Evolutionary conservation across 1,140 invertebrate species (phyloP).

Genomic region (Drosophila lowei): DNA sequence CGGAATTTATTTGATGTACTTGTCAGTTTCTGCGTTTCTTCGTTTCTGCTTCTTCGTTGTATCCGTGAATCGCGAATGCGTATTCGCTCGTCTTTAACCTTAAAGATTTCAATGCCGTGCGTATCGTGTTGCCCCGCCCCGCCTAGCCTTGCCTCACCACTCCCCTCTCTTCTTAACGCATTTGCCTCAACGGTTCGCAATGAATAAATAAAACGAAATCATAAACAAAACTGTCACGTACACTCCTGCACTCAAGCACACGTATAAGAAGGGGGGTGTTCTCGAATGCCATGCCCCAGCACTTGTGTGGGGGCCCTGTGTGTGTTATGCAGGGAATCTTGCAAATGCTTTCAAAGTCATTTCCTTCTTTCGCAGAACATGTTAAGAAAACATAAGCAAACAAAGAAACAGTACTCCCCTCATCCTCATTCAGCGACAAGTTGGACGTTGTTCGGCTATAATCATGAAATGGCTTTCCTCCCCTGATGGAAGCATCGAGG

Average conservation of each 20-base stretch:
- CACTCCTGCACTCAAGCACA: constrained; percentile 34
- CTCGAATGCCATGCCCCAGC: constrained; percentile 4
- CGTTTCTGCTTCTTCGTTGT: constrained; percentile 1
- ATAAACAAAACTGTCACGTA: constrained; percentile 79
- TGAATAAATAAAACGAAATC: constrained; percentile 59
- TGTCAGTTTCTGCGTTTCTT: constrained; percentile 3
- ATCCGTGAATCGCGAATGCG: constrained; percentile 2
- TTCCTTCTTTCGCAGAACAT: constrained; percentile 70
- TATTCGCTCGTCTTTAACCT: constrained; percentile 60
- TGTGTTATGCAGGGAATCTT: constrained; percentile 30
- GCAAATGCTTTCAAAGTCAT: constrained; percentile 65
- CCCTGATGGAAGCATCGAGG: constrained; percentile 3
- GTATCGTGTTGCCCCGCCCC: constrained; percentile 18
- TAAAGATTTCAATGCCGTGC: constrained; percentile 69
- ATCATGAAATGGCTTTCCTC: constrained; percentile 15
- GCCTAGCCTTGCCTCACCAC: not conserved
- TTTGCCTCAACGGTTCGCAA: constrained; percentile 28
- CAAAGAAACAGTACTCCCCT: constrained; percentile 26
- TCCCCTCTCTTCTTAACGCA: not conserved
- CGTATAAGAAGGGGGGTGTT: constrained; percentile 9
- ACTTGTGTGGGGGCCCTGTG: constrained; percentile 17
- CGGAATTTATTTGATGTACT: too few species aligned
- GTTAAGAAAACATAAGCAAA: constrained; percentile 68
- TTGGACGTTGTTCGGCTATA: constrained; percentile 26
- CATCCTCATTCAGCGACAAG: constrained; percentile 19